phyloP scores from a whole-genome alignment of 2,888 invertebrate species.

The Platycheirus albimanus region DNA sequence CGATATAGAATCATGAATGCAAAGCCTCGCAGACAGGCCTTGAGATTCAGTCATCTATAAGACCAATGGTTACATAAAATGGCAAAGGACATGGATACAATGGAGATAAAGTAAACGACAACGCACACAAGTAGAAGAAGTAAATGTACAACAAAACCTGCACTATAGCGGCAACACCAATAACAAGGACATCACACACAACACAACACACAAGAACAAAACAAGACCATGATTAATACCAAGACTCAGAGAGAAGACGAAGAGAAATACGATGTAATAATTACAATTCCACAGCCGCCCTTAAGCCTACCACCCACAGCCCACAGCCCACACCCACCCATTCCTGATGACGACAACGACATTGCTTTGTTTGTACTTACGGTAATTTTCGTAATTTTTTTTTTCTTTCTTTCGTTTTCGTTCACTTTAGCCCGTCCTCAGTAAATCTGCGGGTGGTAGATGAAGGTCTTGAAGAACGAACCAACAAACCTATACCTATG shows the following conservation, averaged over 20 bases:
- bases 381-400: conserved; percentile 52
- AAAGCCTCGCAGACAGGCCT: conserved; percentile 38
- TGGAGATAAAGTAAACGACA: conserved; percentile 50
- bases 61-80: conserved; percentile 68
- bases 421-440: conserved; percentile 14
- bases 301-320: conserved; percentile 18
- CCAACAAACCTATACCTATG: conserved; percentile 60
- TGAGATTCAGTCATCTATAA: conserved; percentile 69
- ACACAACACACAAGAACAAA: conserved; percentile 52
- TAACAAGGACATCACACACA: conserved; percentile 46
- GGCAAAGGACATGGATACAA: conserved; percentile 65
- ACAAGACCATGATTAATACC: conserved; percentile 70
- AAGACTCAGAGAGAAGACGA: conserved; percentile 69
- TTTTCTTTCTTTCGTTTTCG: conserved; percentile 24
- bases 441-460: conserved; percentile 47
- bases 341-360: conserved; percentile 7
- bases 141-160: conserved; percentile 55
- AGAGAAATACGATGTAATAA: conserved; percentile 74
- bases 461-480: conserved; percentile 40
- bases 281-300: conserved; percentile 70
- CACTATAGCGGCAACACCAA: conserved; percentile 40
- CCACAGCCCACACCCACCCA: not conserved
- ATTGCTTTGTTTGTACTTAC: conserved; percentile 68
- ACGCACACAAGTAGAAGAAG: not conserved
- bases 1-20: not conserved